Conservation (phyloP, 2,113 vertebrate species). For the Empidonax traillii region DNA sequence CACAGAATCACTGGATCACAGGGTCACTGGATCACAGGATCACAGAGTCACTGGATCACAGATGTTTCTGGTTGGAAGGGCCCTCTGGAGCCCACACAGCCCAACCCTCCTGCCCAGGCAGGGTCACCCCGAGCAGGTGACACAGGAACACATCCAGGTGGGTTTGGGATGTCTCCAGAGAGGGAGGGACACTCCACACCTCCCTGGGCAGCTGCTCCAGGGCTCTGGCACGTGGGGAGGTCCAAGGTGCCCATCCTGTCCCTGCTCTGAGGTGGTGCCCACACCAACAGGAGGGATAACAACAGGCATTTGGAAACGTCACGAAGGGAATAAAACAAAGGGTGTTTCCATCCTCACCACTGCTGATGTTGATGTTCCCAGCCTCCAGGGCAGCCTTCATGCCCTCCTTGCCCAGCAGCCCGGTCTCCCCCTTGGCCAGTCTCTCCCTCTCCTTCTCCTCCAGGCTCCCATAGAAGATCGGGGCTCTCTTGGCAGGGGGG, state of each 20-base stretch:
- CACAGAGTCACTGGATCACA: not conserved
- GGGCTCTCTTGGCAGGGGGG: slow-evolving; percentile 78
- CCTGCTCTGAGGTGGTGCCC: too few relatives aligned
- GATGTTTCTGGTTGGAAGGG: rapidly evolving
- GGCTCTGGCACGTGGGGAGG: too few relatives aligned
- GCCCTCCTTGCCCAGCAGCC: slow-evolving; percentile 76
- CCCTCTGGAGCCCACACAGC: not conserved
- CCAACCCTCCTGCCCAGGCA: rapidly evolving
- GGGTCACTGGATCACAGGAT: too few relatives aligned
- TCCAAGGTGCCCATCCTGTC: not conserved
- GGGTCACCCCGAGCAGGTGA: not conserved
- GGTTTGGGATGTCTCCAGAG: not conserved
- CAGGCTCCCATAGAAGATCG: slow-evolving; percentile 94
- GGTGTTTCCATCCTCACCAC: slow-evolving; percentile 73
- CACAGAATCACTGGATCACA: not conserved
- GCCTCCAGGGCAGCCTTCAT: slow-evolving; percentile 90
- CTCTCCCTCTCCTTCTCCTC: slow-evolving; percentile 93
- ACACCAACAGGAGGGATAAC: not conserved
- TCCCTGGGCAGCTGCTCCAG: not conserved
- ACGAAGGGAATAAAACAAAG: rapidly evolving
- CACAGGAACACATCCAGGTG: rapidly evolving
- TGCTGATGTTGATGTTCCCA: slow-evolving; percentile 95
- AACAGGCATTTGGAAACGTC: rapidly evolving
- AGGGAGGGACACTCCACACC: not conserved
- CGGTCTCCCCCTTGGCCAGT: slow-evolving; percentile 70